Conservation (phyloP, 2,113 vertebrate species). For the Odocoileus virginianus region DNA sequence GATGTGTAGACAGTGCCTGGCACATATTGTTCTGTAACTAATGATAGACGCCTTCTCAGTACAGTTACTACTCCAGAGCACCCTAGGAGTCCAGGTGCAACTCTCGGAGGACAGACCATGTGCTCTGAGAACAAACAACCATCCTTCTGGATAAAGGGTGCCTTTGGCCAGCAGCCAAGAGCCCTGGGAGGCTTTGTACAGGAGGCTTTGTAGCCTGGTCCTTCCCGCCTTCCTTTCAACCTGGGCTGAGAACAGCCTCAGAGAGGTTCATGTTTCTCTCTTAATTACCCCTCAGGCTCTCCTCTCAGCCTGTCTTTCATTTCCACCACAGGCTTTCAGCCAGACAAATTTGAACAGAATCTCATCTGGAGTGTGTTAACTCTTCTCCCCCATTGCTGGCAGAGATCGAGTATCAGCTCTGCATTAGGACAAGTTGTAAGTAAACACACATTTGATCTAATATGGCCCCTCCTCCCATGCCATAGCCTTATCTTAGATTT, state of each 20-base stretch:
- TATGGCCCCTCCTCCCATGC: neutral
- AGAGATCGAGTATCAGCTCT: conserved; percentile 29
- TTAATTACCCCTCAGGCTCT: conserved; percentile 29
- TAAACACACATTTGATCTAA: conserved; percentile 29
- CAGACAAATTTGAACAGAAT: conserved; percentile 33
- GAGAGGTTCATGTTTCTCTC: neutral
- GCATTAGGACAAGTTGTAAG: conserved; percentile 50
- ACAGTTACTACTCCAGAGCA: neutral
- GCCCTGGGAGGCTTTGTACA: neutral
- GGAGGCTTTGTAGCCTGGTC: neutral
- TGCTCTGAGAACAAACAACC: neutral
- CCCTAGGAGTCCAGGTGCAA: neutral
- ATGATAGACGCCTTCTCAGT: neutral
- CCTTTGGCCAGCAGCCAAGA: neutral
- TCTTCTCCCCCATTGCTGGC: conserved; percentile 36
- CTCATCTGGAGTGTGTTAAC: conserved; percentile 41
- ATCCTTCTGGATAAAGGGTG: neutral
- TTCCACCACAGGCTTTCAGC: neutral
- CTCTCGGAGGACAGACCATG: neutral
- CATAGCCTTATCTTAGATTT: neutral
- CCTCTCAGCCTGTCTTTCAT: conserved; percentile 54
- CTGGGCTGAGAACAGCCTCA: neutral
- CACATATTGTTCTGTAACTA: neutral
- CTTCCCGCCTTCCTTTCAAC: neutral
- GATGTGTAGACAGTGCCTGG: neutral